Conservation (phyloP, 2,113 vertebrate species). For the Hepsetus odoe region DNA sequence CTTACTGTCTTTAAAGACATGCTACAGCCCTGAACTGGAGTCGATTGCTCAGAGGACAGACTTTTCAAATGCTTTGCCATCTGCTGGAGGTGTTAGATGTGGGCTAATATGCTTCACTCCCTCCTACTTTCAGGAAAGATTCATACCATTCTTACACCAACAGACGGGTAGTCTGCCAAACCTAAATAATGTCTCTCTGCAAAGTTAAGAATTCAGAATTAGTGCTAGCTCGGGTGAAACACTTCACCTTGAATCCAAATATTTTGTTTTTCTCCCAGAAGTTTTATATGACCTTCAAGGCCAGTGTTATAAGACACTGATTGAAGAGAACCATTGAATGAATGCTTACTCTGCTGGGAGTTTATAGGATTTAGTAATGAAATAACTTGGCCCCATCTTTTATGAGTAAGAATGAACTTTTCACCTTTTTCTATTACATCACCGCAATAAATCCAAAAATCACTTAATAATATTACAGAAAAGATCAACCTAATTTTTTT, state of each 20-base stretch:
- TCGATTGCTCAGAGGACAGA: conserved; percentile 38
- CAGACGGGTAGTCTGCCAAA: conserved; percentile 27
- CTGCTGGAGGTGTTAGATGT: conserved; percentile 39
- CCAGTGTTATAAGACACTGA: neutral
- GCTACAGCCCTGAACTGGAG: conserved; percentile 12
- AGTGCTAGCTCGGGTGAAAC: conserved; percentile 9
- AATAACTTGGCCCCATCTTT: neutral
- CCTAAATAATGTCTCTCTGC: conserved; percentile 34
- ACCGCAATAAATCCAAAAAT: conserved; percentile 19
- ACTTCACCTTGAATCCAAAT: conserved; percentile 23
- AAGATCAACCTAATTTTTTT: conserved; percentile 27
- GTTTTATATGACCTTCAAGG: conserved; percentile 22
- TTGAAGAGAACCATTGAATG: conserved; percentile 17
- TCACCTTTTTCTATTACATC: conserved; percentile 25
- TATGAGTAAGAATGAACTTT: conserved; percentile 12
- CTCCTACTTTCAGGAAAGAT: conserved; percentile 15
- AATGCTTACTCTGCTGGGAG: neutral
- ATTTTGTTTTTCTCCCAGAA: conserved; percentile 20
- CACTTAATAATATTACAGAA: conserved; percentile 16
- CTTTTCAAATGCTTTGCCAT: conserved; percentile 48
- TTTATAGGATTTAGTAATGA: conserved; percentile 4
- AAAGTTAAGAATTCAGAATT: conserved; percentile 39
- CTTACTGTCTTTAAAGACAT: conserved; percentile 35
- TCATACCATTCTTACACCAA: conserved; percentile 7
- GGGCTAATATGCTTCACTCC: conserved; percentile 32